Evolutionary conservation across 2,888 invertebrate species (phyloP).

Genomic region (Tetragonula carbonaria): DNA sequence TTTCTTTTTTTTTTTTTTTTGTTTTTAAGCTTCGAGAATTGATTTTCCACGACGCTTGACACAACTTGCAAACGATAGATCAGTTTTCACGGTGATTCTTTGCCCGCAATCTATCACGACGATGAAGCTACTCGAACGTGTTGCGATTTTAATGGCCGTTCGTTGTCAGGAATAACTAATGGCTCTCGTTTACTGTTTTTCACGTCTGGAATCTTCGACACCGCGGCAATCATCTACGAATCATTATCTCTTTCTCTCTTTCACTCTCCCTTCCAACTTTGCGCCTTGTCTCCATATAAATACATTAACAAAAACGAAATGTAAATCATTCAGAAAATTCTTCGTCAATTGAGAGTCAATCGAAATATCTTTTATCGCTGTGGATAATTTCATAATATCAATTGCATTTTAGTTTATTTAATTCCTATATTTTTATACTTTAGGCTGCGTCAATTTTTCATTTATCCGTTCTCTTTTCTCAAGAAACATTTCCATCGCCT

Average conservation of each 20-base stretch:
- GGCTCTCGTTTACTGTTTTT: constrained; percentile 50
- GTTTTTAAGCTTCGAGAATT: not conserved
- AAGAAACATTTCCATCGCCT: not conserved
- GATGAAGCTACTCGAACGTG: constrained; percentile 46
- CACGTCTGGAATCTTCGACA: constrained; percentile 29
- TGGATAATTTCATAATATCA: not conserved
- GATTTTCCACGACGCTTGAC: constrained; percentile 3
- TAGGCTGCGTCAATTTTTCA: not conserved
- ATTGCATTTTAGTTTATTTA: not conserved
- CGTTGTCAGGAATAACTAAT: constrained; percentile 46
- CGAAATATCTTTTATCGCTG: not conserved
- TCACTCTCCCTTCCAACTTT: not conserved
- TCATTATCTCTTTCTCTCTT: not conserved
- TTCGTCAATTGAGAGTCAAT: not conserved
- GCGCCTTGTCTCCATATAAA: not conserved
- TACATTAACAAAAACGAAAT: not conserved
- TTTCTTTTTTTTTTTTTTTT: not conserved
- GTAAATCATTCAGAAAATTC: not conserved
- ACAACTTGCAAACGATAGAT: constrained; percentile 26
- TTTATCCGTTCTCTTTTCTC: not conserved
- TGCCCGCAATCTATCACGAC: constrained; percentile 50
- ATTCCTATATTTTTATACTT: not conserved
- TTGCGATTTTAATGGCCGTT: constrained; percentile 51
- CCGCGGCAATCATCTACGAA: not conserved
- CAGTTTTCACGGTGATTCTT: constrained; percentile 45